Conservation (phyloP, 2,888 invertebrate genomes). For the Heliconius cydno region DNA sequence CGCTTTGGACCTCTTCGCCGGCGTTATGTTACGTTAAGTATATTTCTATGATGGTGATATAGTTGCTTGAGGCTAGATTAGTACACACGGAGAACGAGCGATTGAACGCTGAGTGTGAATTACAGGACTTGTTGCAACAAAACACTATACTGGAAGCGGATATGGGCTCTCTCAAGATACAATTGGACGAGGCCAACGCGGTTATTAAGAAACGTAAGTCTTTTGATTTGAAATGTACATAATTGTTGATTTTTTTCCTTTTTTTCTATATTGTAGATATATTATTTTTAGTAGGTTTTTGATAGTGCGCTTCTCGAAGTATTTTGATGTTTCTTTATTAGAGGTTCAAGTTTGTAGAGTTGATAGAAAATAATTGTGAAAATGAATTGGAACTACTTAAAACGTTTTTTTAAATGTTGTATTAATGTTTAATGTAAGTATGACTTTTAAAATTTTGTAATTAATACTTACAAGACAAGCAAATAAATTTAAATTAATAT, state of each 20-base stretch:
- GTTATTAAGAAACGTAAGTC: slow-evolving; percentile 73
- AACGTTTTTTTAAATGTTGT: too few relatives aligned
- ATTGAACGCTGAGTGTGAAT: slow-evolving; percentile 85
- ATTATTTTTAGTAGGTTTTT: not conserved
- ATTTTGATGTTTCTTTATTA: too few relatives aligned
- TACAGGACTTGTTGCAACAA: slow-evolving; percentile 86
- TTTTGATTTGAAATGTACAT: not conserved
- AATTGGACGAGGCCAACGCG: slow-evolving; percentile 69
- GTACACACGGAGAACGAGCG: slow-evolving; percentile 85
- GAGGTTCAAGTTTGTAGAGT: too few relatives aligned
- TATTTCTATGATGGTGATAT: slow-evolving; percentile 50
- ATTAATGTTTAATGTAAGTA: too few relatives aligned
- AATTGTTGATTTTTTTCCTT: not conserved
- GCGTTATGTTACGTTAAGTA: slow-evolving; percentile 62
- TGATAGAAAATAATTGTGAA: too few relatives aligned
- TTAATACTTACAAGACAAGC: too few relatives aligned
- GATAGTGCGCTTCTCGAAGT: not conserved
- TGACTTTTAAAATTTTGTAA: too few relatives aligned
- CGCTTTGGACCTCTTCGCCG: slow-evolving; percentile 49
- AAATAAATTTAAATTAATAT: too few relatives aligned
- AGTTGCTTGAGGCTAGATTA: slow-evolving; percentile 86
- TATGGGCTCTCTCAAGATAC: slow-evolving; percentile 78
- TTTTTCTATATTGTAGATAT: not conserved
- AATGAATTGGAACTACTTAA: too few relatives aligned
- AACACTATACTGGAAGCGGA: slow-evolving; percentile 86